Conservation (phyloP, 2,113 vertebrate species). For the Oncorhynchus clarkii region DNA sequence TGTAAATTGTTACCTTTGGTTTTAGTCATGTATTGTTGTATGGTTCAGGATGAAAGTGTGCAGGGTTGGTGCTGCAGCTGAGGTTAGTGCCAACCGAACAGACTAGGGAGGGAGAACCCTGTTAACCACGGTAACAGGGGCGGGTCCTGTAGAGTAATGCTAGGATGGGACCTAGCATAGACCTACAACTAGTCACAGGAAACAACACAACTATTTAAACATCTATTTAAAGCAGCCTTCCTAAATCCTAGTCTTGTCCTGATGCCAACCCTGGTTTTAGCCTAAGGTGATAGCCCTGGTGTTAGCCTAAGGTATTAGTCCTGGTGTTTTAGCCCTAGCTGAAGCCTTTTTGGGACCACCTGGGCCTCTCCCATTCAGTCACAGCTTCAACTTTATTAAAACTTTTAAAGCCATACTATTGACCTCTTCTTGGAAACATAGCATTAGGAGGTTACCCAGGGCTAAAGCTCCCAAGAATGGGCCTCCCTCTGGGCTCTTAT, state of each 20-base stretch:
- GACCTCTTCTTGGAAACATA: slow-evolving; percentile 31
- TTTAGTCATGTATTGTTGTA: no score
- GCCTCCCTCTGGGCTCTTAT: slow-evolving; percentile 12
- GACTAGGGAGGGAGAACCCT: neutral
- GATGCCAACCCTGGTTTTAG: no score
- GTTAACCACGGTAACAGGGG: neutral
- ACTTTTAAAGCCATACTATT: no score
- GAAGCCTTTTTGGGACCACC: neutral
- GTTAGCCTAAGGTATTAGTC: neutral
- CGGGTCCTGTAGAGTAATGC: neutral
- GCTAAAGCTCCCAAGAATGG: slow-evolving; percentile 35
- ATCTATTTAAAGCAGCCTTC: no score
- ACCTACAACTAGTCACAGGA: slow-evolving; percentile 26
- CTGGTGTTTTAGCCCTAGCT: neutral
- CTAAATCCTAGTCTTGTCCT: no score
- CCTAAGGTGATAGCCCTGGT: neutral
- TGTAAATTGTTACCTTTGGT: no score
- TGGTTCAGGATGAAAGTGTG: no score
- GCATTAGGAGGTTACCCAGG: slow-evolving; percentile 47
- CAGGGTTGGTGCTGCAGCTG: neutral
- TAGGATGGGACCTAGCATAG: neutral
- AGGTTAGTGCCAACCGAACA: neutral
- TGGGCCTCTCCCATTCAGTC: no score
- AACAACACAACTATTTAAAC: slow-evolving; percentile 8
- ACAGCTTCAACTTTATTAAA: no score